Base-by-base conservation (phyloP, 2,113 vertebrate species). In the western clawed frog (Xenopus tropicalis) region DNA sequence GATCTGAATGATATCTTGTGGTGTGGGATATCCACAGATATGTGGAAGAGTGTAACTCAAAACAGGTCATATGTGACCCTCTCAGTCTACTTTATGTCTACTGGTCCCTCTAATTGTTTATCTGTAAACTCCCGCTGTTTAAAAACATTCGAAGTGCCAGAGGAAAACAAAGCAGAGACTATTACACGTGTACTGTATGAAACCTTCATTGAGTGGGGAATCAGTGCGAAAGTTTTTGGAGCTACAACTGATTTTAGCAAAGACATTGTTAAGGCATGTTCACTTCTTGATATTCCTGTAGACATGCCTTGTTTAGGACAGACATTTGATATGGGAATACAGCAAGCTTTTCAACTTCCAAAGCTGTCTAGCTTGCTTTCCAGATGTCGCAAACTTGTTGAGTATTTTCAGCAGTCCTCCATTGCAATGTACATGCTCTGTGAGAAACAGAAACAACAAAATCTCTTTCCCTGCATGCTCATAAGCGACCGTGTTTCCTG, bases 291-390 rank as follows among this genome's bases (percentile, higher is more conserved):
- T 71, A 78, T 95, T 22, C 86, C 91, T 0, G 90, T 95, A 1
- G 90, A 93, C 61, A 90, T 96, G 93, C 94, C 93, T 9, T 95
- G 94, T 78, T 82, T 95, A 1, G 94, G 89, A 0, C 90, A 90
- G 24, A 84, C 89, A 1, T 81, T 96, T 69, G 84, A 93, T 0
- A 83, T 73, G 0, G 93, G 89, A 22, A 86, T 95, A 79, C 87
- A 84, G 16, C 90, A 90, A 69, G 93, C 92, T 44, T 89, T 95
- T 69, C 89, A 86, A 81, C 86, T 95, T 58, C 94, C 94, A 0
- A 85, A 81, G 57, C 84, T 95, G 0, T 81, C 81, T 7, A 77
- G 37, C 61, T 89, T 95, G 56, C 85, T 96, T 70, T 58, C 82
- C 19, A 83, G 91, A 66, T 94, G 93, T 80, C 88, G 91, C 54